Evolutionary conservation across 2,113 vertebrate genomes (phyloP).

Genomic region (Heterocephalus glaber): DNA sequence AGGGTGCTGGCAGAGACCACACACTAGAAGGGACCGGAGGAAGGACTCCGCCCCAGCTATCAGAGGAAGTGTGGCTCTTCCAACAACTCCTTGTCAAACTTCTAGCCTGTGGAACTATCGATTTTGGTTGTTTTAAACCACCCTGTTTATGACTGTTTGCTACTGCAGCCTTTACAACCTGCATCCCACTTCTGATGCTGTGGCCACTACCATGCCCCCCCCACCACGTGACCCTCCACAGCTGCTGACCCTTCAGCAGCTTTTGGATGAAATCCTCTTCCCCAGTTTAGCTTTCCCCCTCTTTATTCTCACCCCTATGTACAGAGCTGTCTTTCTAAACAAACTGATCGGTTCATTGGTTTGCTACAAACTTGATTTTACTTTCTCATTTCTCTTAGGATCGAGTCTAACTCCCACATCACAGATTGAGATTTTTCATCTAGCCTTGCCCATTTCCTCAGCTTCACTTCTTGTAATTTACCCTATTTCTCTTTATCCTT

Average conservation of each 20-base stretch:
- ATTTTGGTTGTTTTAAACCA: neutral
- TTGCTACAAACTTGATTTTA: neutral
- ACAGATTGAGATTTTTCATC: neutral
- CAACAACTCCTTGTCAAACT: neutral
- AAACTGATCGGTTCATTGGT: neutral
- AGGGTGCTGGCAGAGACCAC: neutral
- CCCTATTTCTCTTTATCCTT: neutral
- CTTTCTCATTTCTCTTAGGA: constrained; percentile 29
- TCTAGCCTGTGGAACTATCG: neutral
- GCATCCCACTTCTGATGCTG: neutral
- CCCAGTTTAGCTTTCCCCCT: neutral
- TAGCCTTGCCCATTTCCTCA: neutral
- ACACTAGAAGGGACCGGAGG: neutral
- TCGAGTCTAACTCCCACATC: neutral
- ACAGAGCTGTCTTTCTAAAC: neutral
- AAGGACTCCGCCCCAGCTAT: neutral
- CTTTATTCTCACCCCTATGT: neutral
- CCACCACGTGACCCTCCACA: too few relatives aligned
- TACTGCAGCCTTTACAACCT: neutral
- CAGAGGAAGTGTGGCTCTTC: neutral
- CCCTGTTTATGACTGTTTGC: neutral
- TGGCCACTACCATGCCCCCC: neutral
- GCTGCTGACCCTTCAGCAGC: too few relatives aligned
- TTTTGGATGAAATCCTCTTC: neutral
- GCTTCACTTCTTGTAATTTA: neutral